Base-by-base conservation (phyloP, 2,113 vertebrate species). In the Galemys pyrenaicus region DNA sequence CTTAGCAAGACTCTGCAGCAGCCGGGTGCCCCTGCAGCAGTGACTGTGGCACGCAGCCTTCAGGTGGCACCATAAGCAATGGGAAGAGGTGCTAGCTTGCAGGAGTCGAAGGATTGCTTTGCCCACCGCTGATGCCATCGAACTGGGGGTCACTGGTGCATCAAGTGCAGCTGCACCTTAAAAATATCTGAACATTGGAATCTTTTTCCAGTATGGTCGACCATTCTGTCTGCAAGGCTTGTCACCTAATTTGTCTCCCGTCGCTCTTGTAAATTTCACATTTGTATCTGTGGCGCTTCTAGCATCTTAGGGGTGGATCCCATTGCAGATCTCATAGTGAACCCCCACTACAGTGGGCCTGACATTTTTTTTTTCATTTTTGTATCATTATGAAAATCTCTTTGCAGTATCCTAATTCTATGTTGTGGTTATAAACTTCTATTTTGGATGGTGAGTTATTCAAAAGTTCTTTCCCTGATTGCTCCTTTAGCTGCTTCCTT, bases 271-370 rank as follows among this genome's bases (percentile, higher is more conserved):
- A 30, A 28, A 19, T 11, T 60, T 6, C 12, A 17, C 3, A 1
- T 16, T 39, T 28, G 19, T 19, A 1, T 37, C 64, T 54, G 5
- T 3, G 49, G 44, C 13, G 37, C 44, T 44, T 51, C 77, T 37
- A 46, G 46, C 26, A 1, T 17, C 10, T 0, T 11, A 5, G 11
- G 60, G 60, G 0, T 67, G 79, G 22, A 19, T 30, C 41, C 49
- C 24, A 9, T 24, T 24, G 46, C 44, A 35, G 19, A n/a, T 6
- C 15, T 56, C 39, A 32, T 15, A 28, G 24, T 16, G 49, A 6
- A 9, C 39, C 41, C 2, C n/a, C 15, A 0, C 35, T 9, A 32
- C 26, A 16, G 1, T n/a, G 39, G 3, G 46, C 19, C 6, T 20
- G 0, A 1, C 26, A 39, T 79, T 83, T 56, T 56, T 56, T 56